Conservation (phyloP, 2,797 vertebrate genomes). For the Anguilla obscura region DNA sequence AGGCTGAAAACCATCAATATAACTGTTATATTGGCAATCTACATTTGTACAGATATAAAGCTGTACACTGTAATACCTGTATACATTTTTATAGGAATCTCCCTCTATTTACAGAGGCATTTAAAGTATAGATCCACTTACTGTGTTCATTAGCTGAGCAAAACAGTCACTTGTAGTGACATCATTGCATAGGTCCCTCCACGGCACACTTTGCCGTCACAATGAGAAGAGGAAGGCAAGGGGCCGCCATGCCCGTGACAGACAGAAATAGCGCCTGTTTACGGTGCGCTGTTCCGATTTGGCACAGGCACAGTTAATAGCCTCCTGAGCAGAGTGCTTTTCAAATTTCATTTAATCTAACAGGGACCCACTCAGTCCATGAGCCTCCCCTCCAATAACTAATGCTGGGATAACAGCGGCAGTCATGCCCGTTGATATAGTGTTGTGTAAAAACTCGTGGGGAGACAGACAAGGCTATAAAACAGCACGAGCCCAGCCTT, state of each 20-base stretch:
- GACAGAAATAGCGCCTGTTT: slow-evolving; percentile 4
- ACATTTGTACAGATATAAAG: neutral
- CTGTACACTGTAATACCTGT: neutral
- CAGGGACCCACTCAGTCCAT: neutral
- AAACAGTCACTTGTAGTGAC: neutral
- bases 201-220: neutral
- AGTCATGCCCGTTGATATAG: slow-evolving; percentile 25
- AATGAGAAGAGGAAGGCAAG: neutral
- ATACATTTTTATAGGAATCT: neutral
- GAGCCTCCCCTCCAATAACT: slow-evolving; percentile 22
- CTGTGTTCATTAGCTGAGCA: neutral
- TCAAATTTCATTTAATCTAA: slow-evolving; percentile 32
- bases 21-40: neutral
- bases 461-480: slow-evolving; percentile 20
- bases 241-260: neutral
- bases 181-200: neutral
- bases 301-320: slow-evolving; percentile 21
- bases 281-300: neutral
- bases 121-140: neutral
- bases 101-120: neutral
- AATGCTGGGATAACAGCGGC: slow-evolving; percentile 21
- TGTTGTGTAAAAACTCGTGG: slow-evolving; percentile 23
- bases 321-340: slow-evolving; percentile 19
- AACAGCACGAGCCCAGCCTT: slow-evolving; percentile 17
- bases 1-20: neutral